Evolutionary conservation across 1,140 invertebrate species (phyloP).

Genomic region (Cydia amplana): DNA sequence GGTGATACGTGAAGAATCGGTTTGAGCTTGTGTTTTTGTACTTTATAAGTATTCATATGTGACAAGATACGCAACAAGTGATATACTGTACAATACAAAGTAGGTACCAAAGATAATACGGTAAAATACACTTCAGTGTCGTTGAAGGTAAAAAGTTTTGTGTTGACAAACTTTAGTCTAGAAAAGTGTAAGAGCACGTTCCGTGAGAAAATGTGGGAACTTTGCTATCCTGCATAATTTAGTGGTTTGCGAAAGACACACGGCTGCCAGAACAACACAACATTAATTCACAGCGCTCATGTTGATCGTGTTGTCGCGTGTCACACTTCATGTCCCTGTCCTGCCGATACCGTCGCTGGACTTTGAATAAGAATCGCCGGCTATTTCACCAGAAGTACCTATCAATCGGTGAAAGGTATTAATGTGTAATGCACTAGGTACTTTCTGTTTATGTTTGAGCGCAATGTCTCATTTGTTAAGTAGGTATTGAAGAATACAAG

Average conservation of each 20-base stretch:
- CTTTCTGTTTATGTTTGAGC: constrained; percentile 3
- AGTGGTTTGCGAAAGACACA: constrained; percentile 18
- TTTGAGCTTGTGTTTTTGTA: neutral
- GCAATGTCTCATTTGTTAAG: neutral
- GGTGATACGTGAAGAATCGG: constrained; percentile 30
- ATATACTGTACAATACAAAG: neutral
- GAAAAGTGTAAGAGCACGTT: neutral
- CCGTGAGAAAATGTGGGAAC: constrained; percentile 28
- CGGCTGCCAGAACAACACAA: constrained; percentile 32
- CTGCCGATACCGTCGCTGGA: constrained; percentile 11
- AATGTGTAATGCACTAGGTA: neutral
- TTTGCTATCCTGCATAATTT: constrained; percentile 27
- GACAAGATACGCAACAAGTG: neutral
- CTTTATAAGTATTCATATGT: neutral
- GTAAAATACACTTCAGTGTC: neutral
- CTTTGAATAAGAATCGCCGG: constrained; percentile 31
- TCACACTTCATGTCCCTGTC: constrained; percentile 40
- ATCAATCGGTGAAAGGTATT: constrained; percentile 24
- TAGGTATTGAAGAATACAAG: neutral
- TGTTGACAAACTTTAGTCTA: neutral
- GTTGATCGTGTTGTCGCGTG: constrained; percentile 34
- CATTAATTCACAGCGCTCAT: constrained; percentile 29
- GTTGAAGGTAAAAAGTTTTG: neutral
- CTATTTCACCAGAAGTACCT: neutral
- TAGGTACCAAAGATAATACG: neutral